Evolutionary conservation across 2,888 invertebrate species (phyloP).

Genomic region (Drosophila cyrtoloma): DNA sequence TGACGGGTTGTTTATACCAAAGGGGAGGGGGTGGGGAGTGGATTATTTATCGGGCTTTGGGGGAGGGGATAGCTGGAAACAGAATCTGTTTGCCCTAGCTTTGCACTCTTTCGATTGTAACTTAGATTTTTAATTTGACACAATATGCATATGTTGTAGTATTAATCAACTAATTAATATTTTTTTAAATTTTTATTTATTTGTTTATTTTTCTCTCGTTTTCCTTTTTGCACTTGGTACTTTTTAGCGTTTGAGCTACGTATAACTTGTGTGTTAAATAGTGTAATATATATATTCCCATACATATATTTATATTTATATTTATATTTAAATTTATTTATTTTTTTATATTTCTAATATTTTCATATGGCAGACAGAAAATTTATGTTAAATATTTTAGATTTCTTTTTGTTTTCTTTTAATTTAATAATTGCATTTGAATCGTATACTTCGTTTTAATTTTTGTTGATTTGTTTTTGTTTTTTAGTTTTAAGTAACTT

Average conservation of each 20-base stretch:
- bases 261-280: conserved; percentile 71
- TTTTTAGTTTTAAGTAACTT: conserved; percentile 57
- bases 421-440: conserved; percentile 83
- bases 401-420: conserved; percentile 59
- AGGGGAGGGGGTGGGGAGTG: neutral
- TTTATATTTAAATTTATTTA: conserved; percentile 8
- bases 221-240: conserved; percentile 82
- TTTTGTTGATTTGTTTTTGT: conserved; percentile 57
- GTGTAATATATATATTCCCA: conserved; percentile 55
- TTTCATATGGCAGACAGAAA: conserved; percentile 72
- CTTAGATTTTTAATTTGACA: conserved; percentile 73
- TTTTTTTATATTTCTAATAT: conserved; percentile 39
- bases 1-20: conserved; percentile 45
- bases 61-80: conserved; percentile 9
- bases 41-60: neutral
- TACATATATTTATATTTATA: conserved; percentile 30
- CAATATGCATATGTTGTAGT: conserved; percentile 55
- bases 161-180: conserved; percentile 49
- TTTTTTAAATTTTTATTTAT: conserved; percentile 29
- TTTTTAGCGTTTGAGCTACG: conserved; percentile 70
- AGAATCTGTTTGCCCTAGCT: conserved; percentile 11
- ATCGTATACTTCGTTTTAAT: conserved; percentile 83
- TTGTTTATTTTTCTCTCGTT: conserved; percentile 22
- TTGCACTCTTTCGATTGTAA: conserved; percentile 22
- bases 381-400: conserved; percentile 54